Base-by-base conservation (phyloP, 1,140 invertebrate species). In the Oscheius sp. region DNA sequence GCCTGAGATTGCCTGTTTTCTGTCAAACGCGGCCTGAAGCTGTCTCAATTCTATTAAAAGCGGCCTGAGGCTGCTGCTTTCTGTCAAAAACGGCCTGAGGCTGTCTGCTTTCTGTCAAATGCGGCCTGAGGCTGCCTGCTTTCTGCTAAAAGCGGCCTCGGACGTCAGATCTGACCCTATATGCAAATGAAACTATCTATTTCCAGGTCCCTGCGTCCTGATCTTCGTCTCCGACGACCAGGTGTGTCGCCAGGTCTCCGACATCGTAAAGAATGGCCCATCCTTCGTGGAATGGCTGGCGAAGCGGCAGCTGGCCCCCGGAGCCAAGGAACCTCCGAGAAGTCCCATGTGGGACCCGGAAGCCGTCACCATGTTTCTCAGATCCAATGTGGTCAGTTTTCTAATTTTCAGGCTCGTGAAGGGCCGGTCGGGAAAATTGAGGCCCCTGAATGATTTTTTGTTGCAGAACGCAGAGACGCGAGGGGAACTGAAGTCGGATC, bases 321-420 rank as follows among this genome's bases (percentile, higher is more conserved):
- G 49, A 32, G 71, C 23, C 3, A 42, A 68, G 18, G 78, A 81
- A 58, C 80, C 80, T 26, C 58, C 38, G 3, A 58, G 45, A 23
- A 23, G 67, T n/a, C 73, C 80, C 0, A 45, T 79, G 13, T 81
- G 80, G 80, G 63, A 79, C 46, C 69, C 81, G 15, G 70, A 69
- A 15, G 61, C 35, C 31, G 61, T 81, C 42, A 70, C 64, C 2
- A 62, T 67, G 34, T n/a, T 34, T 73, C 79, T 65, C 79, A 79
- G 68, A 58, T 58, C 38, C 75, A 79, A 67, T 36, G 76, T 46
- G 34, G 68, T 73, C 29, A 34, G 55, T 55, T 28, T 63, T 13
- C 3, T 35, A 26, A 62, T 4, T 20, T 28, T 63, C 26, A n/a
- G n/a, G n/a, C n/a, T n/a, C n/a, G n/a, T n/a, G n/a, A n/a, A n/a